phyloP scores from a whole-genome alignment of 2,113 vertebrate species.

The Percopsis transmontana region DNA sequence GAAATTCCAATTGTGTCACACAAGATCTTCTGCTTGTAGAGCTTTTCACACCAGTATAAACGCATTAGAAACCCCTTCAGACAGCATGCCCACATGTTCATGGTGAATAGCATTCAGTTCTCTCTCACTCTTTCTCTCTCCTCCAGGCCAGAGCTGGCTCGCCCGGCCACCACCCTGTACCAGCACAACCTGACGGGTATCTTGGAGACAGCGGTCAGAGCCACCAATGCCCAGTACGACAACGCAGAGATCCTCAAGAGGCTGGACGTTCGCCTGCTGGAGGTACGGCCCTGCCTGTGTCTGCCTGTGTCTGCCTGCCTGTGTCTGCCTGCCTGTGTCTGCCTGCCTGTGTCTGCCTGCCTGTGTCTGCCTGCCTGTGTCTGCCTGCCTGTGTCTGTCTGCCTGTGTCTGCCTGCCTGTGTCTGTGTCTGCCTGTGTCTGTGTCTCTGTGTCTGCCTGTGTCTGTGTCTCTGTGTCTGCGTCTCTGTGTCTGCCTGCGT shows the following conservation, averaged over 20 bases:
- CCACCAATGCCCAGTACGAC: constrained; percentile 97
- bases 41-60: too few relatives aligned
- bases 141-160: constrained; percentile 88
- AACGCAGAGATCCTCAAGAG: constrained; percentile 94
- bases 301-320: background rate
- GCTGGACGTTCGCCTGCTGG: constrained; percentile 92
- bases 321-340: background rate
- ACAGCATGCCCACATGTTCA: too few relatives aligned
- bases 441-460: background rate
- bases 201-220: constrained; percentile 92
- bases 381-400: too few relatives aligned
- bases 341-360: background rate
- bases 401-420: background rate
- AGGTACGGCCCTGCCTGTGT: constrained; percentile 85
- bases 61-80: too few relatives aligned
- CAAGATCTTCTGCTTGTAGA: too few relatives aligned
- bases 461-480: background rate
- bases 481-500: background rate
- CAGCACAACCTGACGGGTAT: constrained; percentile 98
- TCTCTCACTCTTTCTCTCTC: too few relatives aligned
- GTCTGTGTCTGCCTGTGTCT: background rate
- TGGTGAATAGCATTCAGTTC: background rate
- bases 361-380: background rate
- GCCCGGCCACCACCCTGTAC: constrained; percentile 95
- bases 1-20: too few relatives aligned